A percentile compares a stretch with the other conserved stretches of the same genome.
These are phyloP conservation scores for Nothocercus julius DNA, from an alignment of 2,113 vertebrate species.

Conservation along the genomic window DNA sequence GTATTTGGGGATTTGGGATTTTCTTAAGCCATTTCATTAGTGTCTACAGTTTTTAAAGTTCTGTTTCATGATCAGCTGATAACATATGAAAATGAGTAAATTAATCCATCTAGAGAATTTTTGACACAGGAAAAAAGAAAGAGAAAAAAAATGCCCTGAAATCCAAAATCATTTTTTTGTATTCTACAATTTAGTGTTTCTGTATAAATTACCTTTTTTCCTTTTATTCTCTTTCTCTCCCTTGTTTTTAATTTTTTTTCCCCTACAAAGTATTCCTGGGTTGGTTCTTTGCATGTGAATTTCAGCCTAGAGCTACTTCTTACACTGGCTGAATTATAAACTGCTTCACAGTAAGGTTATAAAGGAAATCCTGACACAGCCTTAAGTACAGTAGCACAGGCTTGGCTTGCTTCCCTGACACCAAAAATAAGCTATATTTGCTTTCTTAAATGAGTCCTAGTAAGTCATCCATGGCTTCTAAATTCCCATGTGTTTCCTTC, in stretches of 20 bases:
- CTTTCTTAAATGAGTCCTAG: conserved; percentile 2
- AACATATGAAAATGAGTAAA: neutral
- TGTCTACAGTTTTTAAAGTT: neutral
- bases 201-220: neutral
- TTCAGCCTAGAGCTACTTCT: conserved; percentile 45
- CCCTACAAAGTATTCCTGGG: neutral
- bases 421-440: conserved; percentile 1
- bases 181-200: neutral
- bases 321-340: conserved; percentile 10
- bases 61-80: neutral
- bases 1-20: neutral
- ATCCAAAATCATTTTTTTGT: neutral
- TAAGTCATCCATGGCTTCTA: conserved; percentile 16
- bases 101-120: neutral
- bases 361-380: neutral
- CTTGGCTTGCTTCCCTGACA: neutral
- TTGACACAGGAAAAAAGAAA: neutral
- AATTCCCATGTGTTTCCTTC: conserved; percentile 42
- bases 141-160: neutral
- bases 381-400: neutral
- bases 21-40: neutral
- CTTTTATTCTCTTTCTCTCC: rapidly evolving
- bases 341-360: neutral
- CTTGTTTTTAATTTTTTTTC: neutral
- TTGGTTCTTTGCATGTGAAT: conserved; percentile 21